Percentiles rank a stretch among this genome's conserved stretches.
These are phyloP conservation scores for Syngnathus acus DNA, from an alignment of 2,797 vertebrate species.

Conservation along the genomic window DNA sequence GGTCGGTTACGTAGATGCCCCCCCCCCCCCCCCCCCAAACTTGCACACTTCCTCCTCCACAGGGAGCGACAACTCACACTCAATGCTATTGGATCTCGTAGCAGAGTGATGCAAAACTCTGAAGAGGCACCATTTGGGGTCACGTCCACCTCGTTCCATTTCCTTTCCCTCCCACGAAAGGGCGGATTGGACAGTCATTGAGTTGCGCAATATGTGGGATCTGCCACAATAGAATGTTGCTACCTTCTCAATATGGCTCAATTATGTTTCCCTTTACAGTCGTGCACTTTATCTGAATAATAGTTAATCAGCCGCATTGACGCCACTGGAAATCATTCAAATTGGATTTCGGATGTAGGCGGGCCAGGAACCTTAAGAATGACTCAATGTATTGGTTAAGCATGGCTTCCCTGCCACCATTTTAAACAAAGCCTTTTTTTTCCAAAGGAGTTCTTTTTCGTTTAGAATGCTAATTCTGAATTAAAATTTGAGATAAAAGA, in stretches of 20 bases:
- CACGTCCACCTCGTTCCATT: constrained; percentile 37
- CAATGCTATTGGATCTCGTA: constrained; percentile 49
- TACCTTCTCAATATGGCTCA: constrained; percentile 17
- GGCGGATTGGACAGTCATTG: not conserved
- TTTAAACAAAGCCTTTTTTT: constrained; percentile 50
- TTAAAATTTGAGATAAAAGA: constrained; percentile 49
- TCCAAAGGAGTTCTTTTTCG: constrained; percentile 31
- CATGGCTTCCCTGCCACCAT: constrained; percentile 18
- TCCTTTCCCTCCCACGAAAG: constrained; percentile 18
- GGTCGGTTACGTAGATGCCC: constrained; percentile 41
- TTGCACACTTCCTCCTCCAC: constrained; percentile 16
- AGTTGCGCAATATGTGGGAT: not conserved
- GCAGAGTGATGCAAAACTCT: constrained; percentile 51
- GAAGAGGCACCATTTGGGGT: constrained; percentile 44
- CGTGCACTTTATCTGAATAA: constrained; percentile 39
- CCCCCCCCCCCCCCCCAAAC: constrained; percentile 16
- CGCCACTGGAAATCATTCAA: constrained; percentile 68
- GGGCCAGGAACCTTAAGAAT: constrained; percentile 51
- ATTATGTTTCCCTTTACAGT: constrained; percentile 38
- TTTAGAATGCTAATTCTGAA: constrained; percentile 53
- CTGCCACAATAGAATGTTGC: not conserved
- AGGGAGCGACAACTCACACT: constrained; percentile 7
- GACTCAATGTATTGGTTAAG: constrained; percentile 49
- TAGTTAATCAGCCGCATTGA: constrained; percentile 53
- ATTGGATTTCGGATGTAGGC: constrained; percentile 58